These are phyloP conservation scores for Paratilapia polleni DNA, from an alignment of 2,113 vertebrate species.

Conservation along the genomic window DNA sequence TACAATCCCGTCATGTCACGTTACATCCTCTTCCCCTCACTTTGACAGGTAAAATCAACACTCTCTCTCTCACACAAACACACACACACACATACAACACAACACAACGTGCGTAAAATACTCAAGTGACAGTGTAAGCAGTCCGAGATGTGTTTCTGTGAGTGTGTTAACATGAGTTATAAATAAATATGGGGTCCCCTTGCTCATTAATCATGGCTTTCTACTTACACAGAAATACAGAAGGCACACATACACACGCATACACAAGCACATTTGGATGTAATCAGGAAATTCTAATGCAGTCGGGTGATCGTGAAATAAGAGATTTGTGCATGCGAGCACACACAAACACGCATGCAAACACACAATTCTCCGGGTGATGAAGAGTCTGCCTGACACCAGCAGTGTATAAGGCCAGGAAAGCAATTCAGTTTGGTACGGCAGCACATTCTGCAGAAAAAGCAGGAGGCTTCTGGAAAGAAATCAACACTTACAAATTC, in stretches of 20 bases:
- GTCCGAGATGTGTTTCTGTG: conserved; percentile 5
- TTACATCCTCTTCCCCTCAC: conserved; percentile 20
- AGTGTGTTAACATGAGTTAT: conserved; percentile 4
- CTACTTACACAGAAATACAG: conserved; percentile 15
- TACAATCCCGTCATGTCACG: conserved; percentile 32
- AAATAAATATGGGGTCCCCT: conserved; percentile 24
- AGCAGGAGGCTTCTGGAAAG: conserved; percentile 14
- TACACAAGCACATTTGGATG: background rate
- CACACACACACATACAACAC: conserved; percentile 12
- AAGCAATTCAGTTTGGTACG: background rate
- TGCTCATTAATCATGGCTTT: conserved; percentile 57
- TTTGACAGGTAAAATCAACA: conserved; percentile 45
- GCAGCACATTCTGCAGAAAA: conserved; percentile 39
- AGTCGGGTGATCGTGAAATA: conserved; percentile 25
- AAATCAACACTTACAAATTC: conserved; percentile 45
- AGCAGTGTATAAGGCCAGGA: conserved; percentile 20
- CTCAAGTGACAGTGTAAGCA: conserved; percentile 18
- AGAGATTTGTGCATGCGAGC: conserved; percentile 1
- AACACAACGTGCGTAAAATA: conserved; percentile 32
- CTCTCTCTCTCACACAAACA: conserved; percentile 6
- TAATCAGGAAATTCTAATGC: conserved; percentile 19
- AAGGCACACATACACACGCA: background rate
- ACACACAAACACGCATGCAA: conserved; percentile 16
- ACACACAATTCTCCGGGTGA: conserved; percentile 18
- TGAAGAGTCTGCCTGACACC: conserved; percentile 57